Evolutionary conservation across 2,113 vertebrate genomes (phyloP), one percentile per base, ranked within the genome.

Genomic region (Oryzias celebensis): DNA sequence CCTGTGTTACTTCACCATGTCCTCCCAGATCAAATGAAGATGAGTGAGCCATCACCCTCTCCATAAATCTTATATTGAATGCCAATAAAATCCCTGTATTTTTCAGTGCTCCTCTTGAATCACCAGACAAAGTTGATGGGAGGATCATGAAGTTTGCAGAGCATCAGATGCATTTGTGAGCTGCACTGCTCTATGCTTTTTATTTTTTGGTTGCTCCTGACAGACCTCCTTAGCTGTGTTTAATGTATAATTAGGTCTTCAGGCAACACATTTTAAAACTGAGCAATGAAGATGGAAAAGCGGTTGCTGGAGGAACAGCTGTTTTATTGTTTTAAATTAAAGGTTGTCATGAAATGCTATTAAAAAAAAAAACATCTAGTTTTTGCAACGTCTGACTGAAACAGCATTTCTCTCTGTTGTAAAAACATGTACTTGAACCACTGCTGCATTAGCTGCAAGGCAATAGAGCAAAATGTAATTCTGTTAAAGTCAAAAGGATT

Each of bases 11-110:
- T 78, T 73, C 24, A 63, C 49, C 78, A 65, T 74, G 64, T 51
- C 26, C 43, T 61, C 22, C 24, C 41, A 67, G 70, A 81, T 84
- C 73, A 81, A 80, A 86, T 84, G 78, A 81, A 77, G 81, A 87
- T 79, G 78, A 81, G 75, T 79, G 83, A 85, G 71, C 18, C 58
- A 47, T 70, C 23, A 43, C 52, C 44, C 68, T 71, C 64, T 52
- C 56, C 69, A 73, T 64, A 81, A 88, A 86, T 88, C 80, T 73
- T 43, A 61, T 75, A 82, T 88, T 81, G 79, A 76, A 86, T 83
- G 84, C 85, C 80, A 82, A 67, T 78, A 68, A 74, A 86, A 83
- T 85, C 72, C 65, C 77, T 83, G 83, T 64, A 84, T 84, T 72
- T 62, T 67, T 60, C 44, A 68, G 51, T 73, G 31, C 64, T 68